These are phyloP conservation scores for Acanthornis magna DNA, from an alignment of 2,797 vertebrate species.

Conservation along the genomic window DNA sequence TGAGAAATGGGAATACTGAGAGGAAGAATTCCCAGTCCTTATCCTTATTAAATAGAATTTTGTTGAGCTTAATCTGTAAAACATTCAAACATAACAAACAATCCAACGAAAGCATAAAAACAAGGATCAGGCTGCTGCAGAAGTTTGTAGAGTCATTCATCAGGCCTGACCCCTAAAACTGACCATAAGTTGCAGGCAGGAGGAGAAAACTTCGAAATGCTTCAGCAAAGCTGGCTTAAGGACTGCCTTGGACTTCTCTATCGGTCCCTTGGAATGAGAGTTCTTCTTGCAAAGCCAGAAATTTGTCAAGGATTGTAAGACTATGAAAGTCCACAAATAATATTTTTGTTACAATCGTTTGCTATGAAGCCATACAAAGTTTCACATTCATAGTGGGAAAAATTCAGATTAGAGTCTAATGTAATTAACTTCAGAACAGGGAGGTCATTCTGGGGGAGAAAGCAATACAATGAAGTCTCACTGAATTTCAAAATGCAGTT, in stretches of 20 bases:
- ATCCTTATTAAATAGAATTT: background rate
- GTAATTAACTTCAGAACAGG: background rate
- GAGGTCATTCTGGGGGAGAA: background rate
- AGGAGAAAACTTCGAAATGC: background rate
- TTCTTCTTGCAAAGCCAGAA: background rate
- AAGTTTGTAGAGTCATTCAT: background rate
- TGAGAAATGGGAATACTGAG: conserved; percentile 7
- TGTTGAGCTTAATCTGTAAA: background rate
- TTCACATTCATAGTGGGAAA: background rate
- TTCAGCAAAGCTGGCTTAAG: background rate
- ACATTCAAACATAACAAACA: conserved; percentile 17
- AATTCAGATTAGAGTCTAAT: background rate
- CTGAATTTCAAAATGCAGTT: background rate
- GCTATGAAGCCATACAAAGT: background rate
- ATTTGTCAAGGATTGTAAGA: background rate
- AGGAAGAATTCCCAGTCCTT: background rate
- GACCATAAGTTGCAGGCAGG: background rate
- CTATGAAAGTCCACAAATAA: background rate
- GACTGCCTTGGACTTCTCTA: background rate
- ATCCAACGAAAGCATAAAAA: conserved; percentile 8
- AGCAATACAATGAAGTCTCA: background rate
- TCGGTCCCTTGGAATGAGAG: background rate
- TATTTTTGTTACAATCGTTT: background rate
- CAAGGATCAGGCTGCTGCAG: background rate
- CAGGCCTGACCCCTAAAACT: background rate